A percentile compares a stretch with the other conserved stretches of the same genome.
These are phyloP conservation scores for Clarias magur DNA, from an alignment of 2,113 vertebrate genomes.

Conservation along the genomic window DNA sequence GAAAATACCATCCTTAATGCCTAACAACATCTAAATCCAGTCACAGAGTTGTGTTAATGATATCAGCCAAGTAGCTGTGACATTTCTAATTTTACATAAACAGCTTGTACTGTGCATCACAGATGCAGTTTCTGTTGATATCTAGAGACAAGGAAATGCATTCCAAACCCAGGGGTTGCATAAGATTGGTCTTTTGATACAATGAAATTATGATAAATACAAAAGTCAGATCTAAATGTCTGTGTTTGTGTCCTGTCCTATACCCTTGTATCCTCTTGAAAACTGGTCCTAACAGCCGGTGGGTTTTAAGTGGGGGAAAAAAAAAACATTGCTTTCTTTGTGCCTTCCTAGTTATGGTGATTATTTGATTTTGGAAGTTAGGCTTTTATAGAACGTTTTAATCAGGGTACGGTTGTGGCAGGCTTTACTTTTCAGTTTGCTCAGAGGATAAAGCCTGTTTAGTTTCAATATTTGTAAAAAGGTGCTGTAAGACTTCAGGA, in stretches of 20 bases:
- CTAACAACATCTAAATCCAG: background rate
- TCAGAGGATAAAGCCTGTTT: background rate
- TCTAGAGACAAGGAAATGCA: background rate
- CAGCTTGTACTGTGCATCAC: background rate
- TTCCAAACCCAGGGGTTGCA: background rate
- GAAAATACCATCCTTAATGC: background rate
- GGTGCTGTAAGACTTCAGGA: background rate
- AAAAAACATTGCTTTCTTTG: constrained; percentile 19
- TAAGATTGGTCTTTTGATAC: background rate
- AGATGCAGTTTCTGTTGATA: background rate
- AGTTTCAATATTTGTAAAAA: background rate
- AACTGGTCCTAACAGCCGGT: constrained; percentile 36
- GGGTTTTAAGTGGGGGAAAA: constrained; percentile 36
- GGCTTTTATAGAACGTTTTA: background rate
- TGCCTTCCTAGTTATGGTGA: constrained; percentile 10
- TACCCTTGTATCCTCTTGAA: constrained; percentile 41
- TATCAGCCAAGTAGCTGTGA: background rate
- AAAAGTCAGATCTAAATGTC: constrained; percentile 40
- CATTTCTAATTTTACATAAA: background rate
- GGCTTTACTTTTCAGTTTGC: constrained; percentile 1
- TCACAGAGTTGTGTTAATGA: background rate
- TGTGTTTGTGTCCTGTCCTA: constrained; percentile 38
- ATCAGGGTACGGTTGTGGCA: background rate
- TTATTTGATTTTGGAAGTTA: constrained; percentile 1
- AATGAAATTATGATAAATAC: constrained; percentile 45